A percentile compares a stretch with the other conserved stretches of the same genome.
Conservation (phyloP, 1,140 invertebrate genomes). For the Panulirus ornatus region DNA sequence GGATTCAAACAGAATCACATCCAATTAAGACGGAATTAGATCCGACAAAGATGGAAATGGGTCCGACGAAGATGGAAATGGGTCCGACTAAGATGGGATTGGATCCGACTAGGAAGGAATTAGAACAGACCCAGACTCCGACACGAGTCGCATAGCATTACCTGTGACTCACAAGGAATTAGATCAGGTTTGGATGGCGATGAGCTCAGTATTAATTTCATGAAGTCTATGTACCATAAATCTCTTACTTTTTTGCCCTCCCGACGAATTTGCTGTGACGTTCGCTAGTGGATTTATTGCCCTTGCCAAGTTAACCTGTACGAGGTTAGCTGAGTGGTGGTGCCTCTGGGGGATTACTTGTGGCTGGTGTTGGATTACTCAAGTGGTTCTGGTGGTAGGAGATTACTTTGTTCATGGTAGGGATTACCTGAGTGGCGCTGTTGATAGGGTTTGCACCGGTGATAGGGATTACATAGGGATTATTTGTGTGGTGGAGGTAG, state of each 20-base stretch:
- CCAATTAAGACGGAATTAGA: too few species aligned
- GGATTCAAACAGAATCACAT: too few species aligned
- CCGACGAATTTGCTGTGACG: slow-evolving; percentile 59
- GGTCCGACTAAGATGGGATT: too few species aligned
- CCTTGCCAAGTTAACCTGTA: slow-evolving; percentile 33
- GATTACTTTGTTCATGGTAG: background rate
- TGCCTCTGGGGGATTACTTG: background rate
- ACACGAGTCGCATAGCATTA: background rate
- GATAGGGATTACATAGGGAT: background rate
- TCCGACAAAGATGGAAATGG: too few species aligned
- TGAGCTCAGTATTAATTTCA: slow-evolving; percentile 46
- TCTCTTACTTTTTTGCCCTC: slow-evolving; percentile 30
- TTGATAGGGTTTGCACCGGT: background rate
- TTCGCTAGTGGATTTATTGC: slow-evolving; percentile 51
- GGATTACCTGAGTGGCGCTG: background rate
- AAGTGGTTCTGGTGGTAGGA: background rate
- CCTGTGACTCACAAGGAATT: slow-evolving; percentile 19
- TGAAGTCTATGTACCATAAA: slow-evolving; percentile 47
- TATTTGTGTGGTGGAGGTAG: background rate
- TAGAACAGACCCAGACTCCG: too few species aligned
- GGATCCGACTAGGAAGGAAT: too few species aligned
- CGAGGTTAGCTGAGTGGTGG: background rate
- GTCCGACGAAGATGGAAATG: too few species aligned
- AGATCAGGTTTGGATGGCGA: slow-evolving; percentile 9
- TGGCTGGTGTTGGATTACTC: background rate